Evolutionary conservation across 2,113 vertebrate genomes (phyloP), one percentile per base, ranked within the genome.

Genomic region (Laticauda colubrina): DNA sequence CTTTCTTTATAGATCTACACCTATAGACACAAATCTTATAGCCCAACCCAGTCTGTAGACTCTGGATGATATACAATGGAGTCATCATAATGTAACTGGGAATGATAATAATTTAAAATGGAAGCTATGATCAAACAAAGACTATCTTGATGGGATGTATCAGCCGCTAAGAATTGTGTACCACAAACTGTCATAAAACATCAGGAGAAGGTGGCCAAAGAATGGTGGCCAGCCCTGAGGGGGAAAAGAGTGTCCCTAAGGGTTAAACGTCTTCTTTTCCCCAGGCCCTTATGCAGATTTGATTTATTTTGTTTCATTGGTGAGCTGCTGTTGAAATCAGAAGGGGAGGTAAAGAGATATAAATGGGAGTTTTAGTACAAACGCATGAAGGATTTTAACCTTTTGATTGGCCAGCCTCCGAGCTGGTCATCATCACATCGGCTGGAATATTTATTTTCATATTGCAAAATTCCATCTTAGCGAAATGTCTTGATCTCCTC

Each of bases 401-500:
- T 94, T 90, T 85, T 3, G 0, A 56, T 87, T 92, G 86, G 4
- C 48, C 64, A 90, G 64, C 81, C 69, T 93, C 57, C 55, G 53
- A 91, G 12, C 56, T 24, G 14, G 23, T 91, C 64, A 7, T 91
- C 92, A 29, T 86, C 61, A 53, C 89, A 54, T 61, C 39, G 15
- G 2, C 56, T 55, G 90, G 29, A 14, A 53, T 61, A 11, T 87
- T 61, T 59, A 14, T 85, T 94, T 95, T 94, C 91, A 85, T 93
- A 86, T 51, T 54, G 88, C 89, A 87, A 94, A 95, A 29, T 56
- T 59, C 94, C 90, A 88, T 81, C 94, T 92, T 87, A 29, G 90
- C 59, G 85, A 5, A 90, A 4, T 18, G 0, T 29, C 57, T 89
- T 92, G 29, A 4, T 95, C 96, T 97, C 94, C 94, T 89, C 51